Percentiles rank a stretch among this genome's conserved stretches.
phyloP scores from a whole-genome alignment of 2,888 invertebrate species.

The Leptinotarsa rubiginosa region DNA sequence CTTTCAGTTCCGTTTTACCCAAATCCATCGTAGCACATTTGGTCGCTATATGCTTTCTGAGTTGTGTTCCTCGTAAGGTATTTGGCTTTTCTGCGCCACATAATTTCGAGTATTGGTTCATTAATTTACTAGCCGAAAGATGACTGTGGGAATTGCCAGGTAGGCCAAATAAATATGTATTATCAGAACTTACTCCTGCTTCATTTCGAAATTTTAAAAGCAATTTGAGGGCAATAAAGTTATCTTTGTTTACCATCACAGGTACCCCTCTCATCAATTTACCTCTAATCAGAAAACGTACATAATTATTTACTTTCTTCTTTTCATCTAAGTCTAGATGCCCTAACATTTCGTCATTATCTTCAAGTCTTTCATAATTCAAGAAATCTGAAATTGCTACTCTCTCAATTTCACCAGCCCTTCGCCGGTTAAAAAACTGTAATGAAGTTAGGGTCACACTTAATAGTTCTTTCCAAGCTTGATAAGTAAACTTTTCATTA shows the following conservation, averaged over 20 bases:
- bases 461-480: slow-evolving; percentile 27
- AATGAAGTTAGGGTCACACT: slow-evolving; percentile 34
- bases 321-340: slow-evolving; percentile 1
- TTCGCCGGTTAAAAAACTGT: slow-evolving; percentile 42
- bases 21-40: slow-evolving; percentile 30
- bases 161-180: slow-evolving; percentile 30
- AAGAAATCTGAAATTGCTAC: slow-evolving; percentile 34
- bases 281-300: slow-evolving; percentile 23
- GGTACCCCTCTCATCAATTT: slow-evolving; percentile 17
- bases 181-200: slow-evolving; percentile 4
- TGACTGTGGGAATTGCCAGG: slow-evolving; percentile 20
- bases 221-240: slow-evolving; percentile 15
- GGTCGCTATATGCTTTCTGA: slow-evolving; percentile 28
- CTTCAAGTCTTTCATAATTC: slow-evolving; percentile 23
- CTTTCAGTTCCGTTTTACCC: slow-evolving; percentile 38
- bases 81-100: slow-evolving; percentile 29
- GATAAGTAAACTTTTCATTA: slow-evolving; percentile 18
- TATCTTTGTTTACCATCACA: slow-evolving; percentile 17
- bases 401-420: slow-evolving; percentile 42
- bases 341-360: slow-evolving; percentile 22
- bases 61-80: slow-evolving; percentile 25
- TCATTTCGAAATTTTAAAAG: slow-evolving; percentile 15
- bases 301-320: slow-evolving; percentile 20
- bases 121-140: slow-evolving; percentile 21
- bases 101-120: slow-evolving; percentile 6